Base-by-base conservation (phyloP, 2,888 invertebrate genomes). In the Eupeodes luniger region DNA sequence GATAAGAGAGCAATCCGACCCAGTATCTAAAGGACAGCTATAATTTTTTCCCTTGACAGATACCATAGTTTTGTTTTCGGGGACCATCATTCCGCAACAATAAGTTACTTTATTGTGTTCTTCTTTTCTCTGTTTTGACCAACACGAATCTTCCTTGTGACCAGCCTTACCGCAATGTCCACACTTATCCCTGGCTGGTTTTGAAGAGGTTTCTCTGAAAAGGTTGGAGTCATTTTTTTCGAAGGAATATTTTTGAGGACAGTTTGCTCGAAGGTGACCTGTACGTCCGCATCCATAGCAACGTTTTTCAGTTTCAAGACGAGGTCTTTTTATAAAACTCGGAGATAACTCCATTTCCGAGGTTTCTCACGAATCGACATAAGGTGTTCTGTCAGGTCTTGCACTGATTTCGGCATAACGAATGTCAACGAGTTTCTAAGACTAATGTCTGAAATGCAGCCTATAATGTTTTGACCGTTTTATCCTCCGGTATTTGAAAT, bases 391-490 rank as follows among this genome's bases (percentile, higher is more conserved):
- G 64, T 53, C 7, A 76, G 75, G 19, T 76, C 75, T 51, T 64
- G 75, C 11, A 76, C 19, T 12, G 64, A 53, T 61, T 76, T 64
- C 9, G 77, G 77, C 77, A 77, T 77, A n/a, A 70, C 61, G 16
- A 79, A 79, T 12, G 79, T 70, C 9, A 69, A 19, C 4, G 70
- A 79, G 14, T 79, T 79, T 16, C 69, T 14, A 34, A 59, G 40
- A n/a, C 59, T 69, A 14, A 59, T 61, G 16, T 79, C 78, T n/a
- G 70, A 40, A 27, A 79, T 79, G 51, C 79, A 79, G 9, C 70
- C 81, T 12, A 81, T 51, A 4, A 74, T n/a, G 5, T 66, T 27
- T 19, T 64, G 9, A 74, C 74, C 11, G 11, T 44, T 16, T 27
- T 74, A 9, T 72, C 72, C 12, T 72, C 66, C 7, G 80, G 72